Evolutionary conservation across 2,797 vertebrate species (phyloP).

Genomic region (Cygnus olor): DNA sequence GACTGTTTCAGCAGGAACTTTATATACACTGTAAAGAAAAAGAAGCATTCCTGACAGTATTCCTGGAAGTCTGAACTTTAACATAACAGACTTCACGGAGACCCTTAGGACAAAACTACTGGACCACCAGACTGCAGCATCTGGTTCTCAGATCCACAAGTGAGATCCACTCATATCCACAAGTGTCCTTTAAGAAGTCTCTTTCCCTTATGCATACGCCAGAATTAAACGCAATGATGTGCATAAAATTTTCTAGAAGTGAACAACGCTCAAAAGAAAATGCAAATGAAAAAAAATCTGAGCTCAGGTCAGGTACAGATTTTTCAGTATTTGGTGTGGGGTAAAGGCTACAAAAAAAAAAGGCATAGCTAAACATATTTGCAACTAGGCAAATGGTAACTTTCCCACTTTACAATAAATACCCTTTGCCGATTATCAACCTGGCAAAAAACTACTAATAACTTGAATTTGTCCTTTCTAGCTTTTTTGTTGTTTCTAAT

Average conservation of each 20-base stretch:
- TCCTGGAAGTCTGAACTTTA: background rate
- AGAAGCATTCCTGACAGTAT: background rate
- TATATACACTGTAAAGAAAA: background rate
- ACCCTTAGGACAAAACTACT: background rate
- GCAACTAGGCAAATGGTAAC: background rate
- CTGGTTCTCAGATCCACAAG: background rate
- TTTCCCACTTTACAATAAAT: background rate
- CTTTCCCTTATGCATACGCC: background rate
- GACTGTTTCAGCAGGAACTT: background rate
- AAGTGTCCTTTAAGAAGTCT: background rate
- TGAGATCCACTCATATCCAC: background rate
- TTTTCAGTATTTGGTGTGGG: background rate
- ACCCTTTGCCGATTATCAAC: background rate
- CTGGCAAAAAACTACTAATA: background rate
- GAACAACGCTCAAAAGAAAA: background rate
- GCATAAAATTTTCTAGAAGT: background rate
- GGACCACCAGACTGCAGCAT: background rate
- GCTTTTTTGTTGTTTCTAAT: background rate
- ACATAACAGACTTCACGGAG: background rate
- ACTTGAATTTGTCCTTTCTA: background rate
- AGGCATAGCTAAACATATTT: background rate
- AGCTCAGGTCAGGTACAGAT: background rate
- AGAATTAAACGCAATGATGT: background rate
- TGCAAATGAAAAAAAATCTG: background rate
- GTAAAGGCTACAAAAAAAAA: background rate